Conservation (phyloP, 2,113 vertebrate species). For the Centropus unirufus region DNA sequence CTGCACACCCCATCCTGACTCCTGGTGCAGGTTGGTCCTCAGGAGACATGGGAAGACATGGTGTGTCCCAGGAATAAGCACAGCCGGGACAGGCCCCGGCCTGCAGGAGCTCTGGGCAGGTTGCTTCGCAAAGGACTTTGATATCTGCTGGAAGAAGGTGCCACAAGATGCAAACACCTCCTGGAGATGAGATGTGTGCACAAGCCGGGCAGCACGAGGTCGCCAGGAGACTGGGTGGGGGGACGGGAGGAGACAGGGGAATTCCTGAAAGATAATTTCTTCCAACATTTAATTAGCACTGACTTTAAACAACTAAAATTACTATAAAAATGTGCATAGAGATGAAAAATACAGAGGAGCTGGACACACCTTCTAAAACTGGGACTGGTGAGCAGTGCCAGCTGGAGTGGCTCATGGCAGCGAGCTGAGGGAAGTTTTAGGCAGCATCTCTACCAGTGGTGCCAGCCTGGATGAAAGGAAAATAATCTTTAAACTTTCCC, state of each 20-base stretch:
- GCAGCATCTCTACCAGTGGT: not conserved
- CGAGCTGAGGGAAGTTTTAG: not conserved
- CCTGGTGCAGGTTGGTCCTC: not conserved
- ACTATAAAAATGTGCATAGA: not conserved
- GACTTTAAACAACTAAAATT: constrained; percentile 39
- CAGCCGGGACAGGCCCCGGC: not conserved
- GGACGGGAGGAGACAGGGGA: constrained; percentile 26
- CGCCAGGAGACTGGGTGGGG: not conserved
- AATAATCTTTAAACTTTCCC: not conserved
- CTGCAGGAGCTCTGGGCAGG: constrained; percentile 33
- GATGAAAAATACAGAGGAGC: constrained; percentile 24
- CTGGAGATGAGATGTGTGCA: not conserved
- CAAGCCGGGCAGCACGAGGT: not conserved
- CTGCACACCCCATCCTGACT: not conserved
- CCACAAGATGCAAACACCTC: not conserved
- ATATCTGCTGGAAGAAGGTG: not conserved
- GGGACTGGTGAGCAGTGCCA: not conserved
- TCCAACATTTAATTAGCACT: constrained; percentile 39
- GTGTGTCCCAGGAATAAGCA: not conserved
- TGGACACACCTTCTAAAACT: not conserved
- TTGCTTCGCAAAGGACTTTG: constrained; percentile 6
- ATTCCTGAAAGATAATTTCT: constrained; percentile 44
- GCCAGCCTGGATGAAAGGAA: constrained; percentile 16
- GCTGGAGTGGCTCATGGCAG: not conserved
- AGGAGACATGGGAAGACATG: not conserved